A percentile compares a stretch with the other conserved stretches of the same genome.
Evolutionary conservation across 2,113 vertebrate species (phyloP).

Genomic region (Rissa tridactyla): DNA sequence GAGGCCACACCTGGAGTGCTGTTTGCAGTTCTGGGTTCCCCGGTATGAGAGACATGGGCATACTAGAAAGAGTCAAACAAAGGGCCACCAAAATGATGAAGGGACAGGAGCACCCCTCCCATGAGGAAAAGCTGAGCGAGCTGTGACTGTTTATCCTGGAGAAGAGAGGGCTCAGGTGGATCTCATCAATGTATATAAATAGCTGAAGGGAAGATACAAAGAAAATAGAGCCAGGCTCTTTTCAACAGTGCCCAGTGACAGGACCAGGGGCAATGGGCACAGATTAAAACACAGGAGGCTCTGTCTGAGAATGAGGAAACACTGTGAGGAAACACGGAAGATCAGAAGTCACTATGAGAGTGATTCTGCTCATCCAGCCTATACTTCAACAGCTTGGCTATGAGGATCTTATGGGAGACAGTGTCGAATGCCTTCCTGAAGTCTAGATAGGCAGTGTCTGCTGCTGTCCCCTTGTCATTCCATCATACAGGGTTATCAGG

Average conservation of each 20-base stretch:
- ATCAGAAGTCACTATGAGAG: background rate
- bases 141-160: background rate
- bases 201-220: background rate
- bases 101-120: background rate
- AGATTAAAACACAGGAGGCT: background rate
- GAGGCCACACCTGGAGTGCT: background rate
- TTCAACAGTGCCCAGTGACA: background rate
- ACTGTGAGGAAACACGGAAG: background rate
- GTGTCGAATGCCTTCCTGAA: background rate
- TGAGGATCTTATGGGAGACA: background rate
- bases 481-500: background rate
- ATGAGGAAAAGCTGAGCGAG: background rate
- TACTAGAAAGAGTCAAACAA: background rate
- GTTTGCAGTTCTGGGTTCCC: background rate
- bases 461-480: background rate
- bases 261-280: background rate
- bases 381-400: background rate
- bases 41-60: fast-evolving
- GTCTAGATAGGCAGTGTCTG: background rate
- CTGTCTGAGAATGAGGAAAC: background rate
- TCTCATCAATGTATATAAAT: background rate
- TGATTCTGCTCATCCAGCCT: background rate
- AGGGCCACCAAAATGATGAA: background rate
- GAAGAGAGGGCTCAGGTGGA: fast-evolving
- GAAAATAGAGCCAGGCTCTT: background rate